A percentile compares a stretch with the other conserved stretches of the same genome.
These are phyloP conservation scores for Sardina pilchardus DNA, from an alignment of 2,113 vertebrate genomes.

Conservation along the genomic window DNA sequence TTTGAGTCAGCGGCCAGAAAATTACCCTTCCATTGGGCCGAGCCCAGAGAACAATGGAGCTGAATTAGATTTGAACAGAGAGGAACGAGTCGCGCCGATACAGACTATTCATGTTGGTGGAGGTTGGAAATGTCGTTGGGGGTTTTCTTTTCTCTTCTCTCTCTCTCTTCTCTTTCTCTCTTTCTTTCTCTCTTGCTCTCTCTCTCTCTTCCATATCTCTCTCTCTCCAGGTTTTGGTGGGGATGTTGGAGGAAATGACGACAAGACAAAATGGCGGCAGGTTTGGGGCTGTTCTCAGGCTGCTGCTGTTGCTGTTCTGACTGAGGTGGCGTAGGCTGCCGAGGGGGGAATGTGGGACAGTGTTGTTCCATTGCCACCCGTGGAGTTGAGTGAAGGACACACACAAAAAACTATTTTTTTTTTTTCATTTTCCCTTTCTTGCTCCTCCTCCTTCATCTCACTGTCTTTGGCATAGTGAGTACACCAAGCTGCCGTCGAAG, in stretches of 20 bases:
- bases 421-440: neutral
- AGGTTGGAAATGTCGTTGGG: neutral
- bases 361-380: slow-evolving; percentile 37
- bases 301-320: slow-evolving; percentile 16
- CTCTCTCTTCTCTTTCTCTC: neutral
- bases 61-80: neutral
- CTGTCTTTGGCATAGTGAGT: slow-evolving; percentile 18
- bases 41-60: neutral
- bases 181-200: neutral
- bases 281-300: neutral
- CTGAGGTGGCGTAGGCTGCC: slow-evolving; percentile 11
- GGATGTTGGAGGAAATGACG: slow-evolving; percentile 32
- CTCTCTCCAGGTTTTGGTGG: neutral
- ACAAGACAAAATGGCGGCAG: slow-evolving; percentile 22
- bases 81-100: neutral
- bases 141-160: neutral
- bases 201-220: neutral
- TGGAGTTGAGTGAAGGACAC: slow-evolving; percentile 28
- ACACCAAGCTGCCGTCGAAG: slow-evolving; percentile 23
- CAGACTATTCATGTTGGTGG: neutral
- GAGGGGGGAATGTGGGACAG: slow-evolving; percentile 38
- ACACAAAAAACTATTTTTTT: slow-evolving; percentile 27
- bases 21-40: neutral
- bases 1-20: slow-evolving; percentile 57
- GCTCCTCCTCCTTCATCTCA: neutral